Percentiles rank a stretch among this genome's conserved stretches.
phyloP scores from a whole-genome alignment of 1,140 invertebrate species.

The Diuraphis noxia region DNA sequence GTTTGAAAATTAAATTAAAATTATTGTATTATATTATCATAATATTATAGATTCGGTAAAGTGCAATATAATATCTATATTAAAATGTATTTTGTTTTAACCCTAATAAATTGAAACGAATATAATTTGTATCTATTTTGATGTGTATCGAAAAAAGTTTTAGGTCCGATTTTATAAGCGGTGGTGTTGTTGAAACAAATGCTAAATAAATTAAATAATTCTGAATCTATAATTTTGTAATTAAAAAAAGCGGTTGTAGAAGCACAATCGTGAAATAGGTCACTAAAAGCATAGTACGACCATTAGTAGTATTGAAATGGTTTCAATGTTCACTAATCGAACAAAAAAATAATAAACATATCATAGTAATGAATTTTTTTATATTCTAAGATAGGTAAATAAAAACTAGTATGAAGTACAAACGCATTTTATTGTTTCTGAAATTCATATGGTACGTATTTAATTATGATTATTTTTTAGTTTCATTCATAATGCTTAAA shows the following conservation, averaged over 20 bases:
- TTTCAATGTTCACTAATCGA: slow-evolving; percentile 16
- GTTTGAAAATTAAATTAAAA: neutral
- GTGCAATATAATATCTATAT: neutral
- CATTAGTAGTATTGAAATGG: slow-evolving; percentile 44
- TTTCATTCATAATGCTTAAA: neutral
- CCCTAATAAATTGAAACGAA: neutral
- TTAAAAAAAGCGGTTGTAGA: slow-evolving; percentile 41
- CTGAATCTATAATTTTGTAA: slow-evolving; percentile 21
- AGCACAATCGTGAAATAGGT: slow-evolving; percentile 46
- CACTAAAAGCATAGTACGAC: slow-evolving; percentile 49
- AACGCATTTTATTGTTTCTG: slow-evolving; percentile 41
- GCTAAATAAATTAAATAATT: slow-evolving; percentile 14
- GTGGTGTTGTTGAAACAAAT: neutral
- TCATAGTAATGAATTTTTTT: neutral
- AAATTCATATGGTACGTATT: neutral
- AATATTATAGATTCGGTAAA: neutral
- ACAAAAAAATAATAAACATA: neutral
- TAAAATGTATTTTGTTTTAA: neutral
- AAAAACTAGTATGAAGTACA: neutral
- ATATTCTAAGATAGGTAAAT: neutral
- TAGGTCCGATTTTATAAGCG: neutral
- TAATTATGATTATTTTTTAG: neutral
- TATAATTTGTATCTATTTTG: slow-evolving; percentile 17
- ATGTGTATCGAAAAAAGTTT: slow-evolving; percentile 43
- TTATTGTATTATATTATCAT: neutral